Percentiles rank a stretch among this genome's conserved stretches.
Evolutionary conservation across 1,140 invertebrate genomes (phyloP).

Genomic region (Caenorhabditis elegans): DNA sequence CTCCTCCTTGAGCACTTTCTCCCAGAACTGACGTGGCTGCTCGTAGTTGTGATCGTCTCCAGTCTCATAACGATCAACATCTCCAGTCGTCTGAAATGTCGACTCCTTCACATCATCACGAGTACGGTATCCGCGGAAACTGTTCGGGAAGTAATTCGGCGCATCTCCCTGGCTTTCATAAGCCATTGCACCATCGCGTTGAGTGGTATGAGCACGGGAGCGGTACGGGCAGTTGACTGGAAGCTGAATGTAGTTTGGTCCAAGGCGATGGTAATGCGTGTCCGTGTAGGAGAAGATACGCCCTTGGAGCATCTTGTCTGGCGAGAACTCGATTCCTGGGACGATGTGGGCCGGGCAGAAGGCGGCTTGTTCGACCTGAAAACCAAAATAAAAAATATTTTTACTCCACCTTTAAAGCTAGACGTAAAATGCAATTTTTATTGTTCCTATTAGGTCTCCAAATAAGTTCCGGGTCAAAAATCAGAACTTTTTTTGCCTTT

Average conservation of each 20-base stretch:
- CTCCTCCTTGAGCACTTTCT: slow-evolving; percentile 74
- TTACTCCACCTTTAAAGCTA: no score
- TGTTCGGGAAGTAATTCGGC: slow-evolving; percentile 93
- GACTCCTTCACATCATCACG: slow-evolving; percentile 55
- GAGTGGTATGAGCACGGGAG: slow-evolving; percentile 74
- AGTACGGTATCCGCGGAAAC: slow-evolving; percentile 78
- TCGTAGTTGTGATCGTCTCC: slow-evolving; percentile 85
- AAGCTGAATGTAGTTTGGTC: slow-evolving; percentile 86
- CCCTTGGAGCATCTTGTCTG: slow-evolving; percentile 88
- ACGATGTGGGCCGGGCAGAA: slow-evolving; percentile 87
- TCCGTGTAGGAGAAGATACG: slow-evolving; percentile 85
- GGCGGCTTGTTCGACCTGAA: slow-evolving; percentile 83
- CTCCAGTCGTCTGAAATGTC: slow-evolving; percentile 67
- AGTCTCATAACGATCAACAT: slow-evolving; percentile 76
- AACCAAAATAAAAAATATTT: slow-evolving; percentile 50
- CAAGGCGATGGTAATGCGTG: slow-evolving; percentile 87
- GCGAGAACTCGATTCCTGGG: slow-evolving; percentile 83
- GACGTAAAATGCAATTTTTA: no score
- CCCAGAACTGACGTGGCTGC: slow-evolving; percentile 81
- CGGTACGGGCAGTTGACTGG: slow-evolving; percentile 87
- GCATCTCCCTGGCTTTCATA: slow-evolving; percentile 71
- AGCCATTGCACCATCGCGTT: slow-evolving; percentile 81
- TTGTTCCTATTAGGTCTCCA: no score
- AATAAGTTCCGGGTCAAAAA: no score
- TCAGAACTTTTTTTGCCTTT: no score